Evolutionary conservation across 2,113 vertebrate genomes (phyloP), one percentile per base, ranked within the genome.

Genomic region (Lampris megalopsis): DNA sequence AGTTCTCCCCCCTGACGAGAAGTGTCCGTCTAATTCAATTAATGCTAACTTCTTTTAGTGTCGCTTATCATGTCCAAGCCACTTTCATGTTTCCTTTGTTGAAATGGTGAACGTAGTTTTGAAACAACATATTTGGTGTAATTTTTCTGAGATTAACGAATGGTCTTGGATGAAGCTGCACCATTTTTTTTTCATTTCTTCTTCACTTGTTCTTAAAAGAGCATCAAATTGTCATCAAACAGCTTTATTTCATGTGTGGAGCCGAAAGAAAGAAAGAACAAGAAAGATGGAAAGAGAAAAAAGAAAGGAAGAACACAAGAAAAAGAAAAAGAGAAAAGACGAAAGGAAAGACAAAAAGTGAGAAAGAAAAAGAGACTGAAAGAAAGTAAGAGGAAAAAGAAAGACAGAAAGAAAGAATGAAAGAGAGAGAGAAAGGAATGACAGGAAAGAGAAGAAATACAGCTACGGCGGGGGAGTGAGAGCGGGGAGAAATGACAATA

Each of bases 21-120:
- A 2, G 71, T 41, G 65, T 35, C 47, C 45, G 63, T 80, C 82
- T 84, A 81, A 86, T 79, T 82, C 73, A 24, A 88, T 68, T 81
- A 57, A 79, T 80, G 87, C 53, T 71, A 80, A 80, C 82, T 65
- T 4, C 60, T 81, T 84, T 83, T 59, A 80, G 56, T 79, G 81
- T 74, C 68, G 66, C 62, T 38, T 71, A 59, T 72, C 67, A 66
- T 83, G 67, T 79, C 45, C 24, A 24, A 24, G 24, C 24, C 24
- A 24, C 24, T 45, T 68, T 83, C 83, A 37, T 9, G 9, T 64
- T 71, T 64, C 38, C 70, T 63, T 45, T 7, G 7, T 7, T 69
- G 13, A 82, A 75, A 68, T 56, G 67, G 57, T 45, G 36, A 53
- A 24, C 24, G 24, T 24, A 24, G 24, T 24, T 24, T 24, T 24